Base-by-base conservation (phyloP, 2,888 invertebrate species). In the Nebria salina region DNA sequence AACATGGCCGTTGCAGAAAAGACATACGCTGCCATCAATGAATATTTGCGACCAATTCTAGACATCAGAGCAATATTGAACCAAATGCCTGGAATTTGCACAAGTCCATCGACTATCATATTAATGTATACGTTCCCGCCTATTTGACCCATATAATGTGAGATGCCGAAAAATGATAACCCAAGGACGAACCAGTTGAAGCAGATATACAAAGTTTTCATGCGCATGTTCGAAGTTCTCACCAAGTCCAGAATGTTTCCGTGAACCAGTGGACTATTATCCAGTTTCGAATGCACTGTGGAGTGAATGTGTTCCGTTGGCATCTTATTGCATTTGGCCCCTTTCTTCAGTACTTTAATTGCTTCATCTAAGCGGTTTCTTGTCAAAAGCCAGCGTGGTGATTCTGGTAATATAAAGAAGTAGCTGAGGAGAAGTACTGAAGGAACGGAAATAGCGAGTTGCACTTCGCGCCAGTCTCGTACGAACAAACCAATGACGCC, bases 141-240 rank as follows among this genome's bases (percentile, higher is more conserved):
- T 3, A 95, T 90, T 84, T 95, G 93, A 0, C 95, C 94, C 80
- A 95, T 93, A 87, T 95, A 96, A 87, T 96, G 95, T 0, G 95
- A 94, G n/a, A 97, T 93, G 0, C 97, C 97, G 86, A 96, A 98
- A 89, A 97, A 96, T 84, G 96, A 95, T 86, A 97, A 91, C 0
- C 95, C 95, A 1, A 75, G 75, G 64, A 75, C 2, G 4, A 75
- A 90, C 96, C 95, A 95, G 86, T 93, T 93, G 87, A 92, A 93
- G 84, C 92, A 92, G 86, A 94, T 93, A 43, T 92, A 92, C 3
- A 94, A 85, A 0, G 94, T 94, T 84, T 94, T 93, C 34, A 89
- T 85, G n/a, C 94, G 90, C 87, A 94, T 88, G 77, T 91, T 91
- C 0, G 93, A 92, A 0, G 93, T 93, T 5, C 92, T 91, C 86